Base-by-base conservation (phyloP, 1,140 invertebrate species). In the Lasaia peninsularis region DNA sequence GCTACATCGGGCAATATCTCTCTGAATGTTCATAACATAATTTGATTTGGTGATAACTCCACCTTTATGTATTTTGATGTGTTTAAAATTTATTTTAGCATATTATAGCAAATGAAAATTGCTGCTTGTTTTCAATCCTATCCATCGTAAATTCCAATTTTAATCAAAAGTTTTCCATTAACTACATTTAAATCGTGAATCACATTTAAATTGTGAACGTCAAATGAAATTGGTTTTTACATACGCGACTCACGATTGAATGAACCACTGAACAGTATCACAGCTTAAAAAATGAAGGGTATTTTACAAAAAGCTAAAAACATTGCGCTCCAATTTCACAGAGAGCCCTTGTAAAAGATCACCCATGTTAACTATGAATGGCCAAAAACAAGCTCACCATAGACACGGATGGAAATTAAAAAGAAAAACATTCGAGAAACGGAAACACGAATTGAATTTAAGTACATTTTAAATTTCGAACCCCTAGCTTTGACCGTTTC, bases 311-410 rank as follows among this genome's bases (percentile, higher is more conserved):
- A 82, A 86, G 83, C 74, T 65, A 76, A 80, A 86, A 86, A 81
- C 69, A 69, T 49, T 75, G 72, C 73, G 75, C 81, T 78, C 75
- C 78, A 86, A 88, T 88, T 85, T 86, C 70, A 82, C 75, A 78
- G 75, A 86, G 80, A 88, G 82, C 81, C 69, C 80, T 72, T 73
- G 84, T 78, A 88, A 88, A 88, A 86, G 81, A 82, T 84, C 85
- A 82, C 80, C 79, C 80, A 84, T 75, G 82, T 78, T 86, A 86
- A 85, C 83, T 88, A 86, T 84, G 83, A 85, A 85, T 84, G 82
- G 79, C 67, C 75, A 78, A 83, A 82, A 88, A 86, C 77, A 80
- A 77, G 68, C 77, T 60, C 65, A 63, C 70, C 18, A 75, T 78
- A 70, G 74, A 75, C 71, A 73, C 75, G 78, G 83, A 80, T 81